These are phyloP conservation scores for Chaetodon auriga DNA, from an alignment of 2,113 vertebrate genomes.

Conservation along the genomic window DNA sequence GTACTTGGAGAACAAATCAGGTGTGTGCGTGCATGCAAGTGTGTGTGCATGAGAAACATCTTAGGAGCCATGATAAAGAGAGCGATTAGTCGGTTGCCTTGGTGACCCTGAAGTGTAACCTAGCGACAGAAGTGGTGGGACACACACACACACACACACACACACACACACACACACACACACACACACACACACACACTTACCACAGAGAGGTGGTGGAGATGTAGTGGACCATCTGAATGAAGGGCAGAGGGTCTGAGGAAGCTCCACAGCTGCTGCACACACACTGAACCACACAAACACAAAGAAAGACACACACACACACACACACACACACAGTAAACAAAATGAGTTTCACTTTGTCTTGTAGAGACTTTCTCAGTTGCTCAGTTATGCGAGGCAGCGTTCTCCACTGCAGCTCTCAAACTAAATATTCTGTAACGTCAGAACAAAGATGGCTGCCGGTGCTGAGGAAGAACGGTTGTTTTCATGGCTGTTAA, in stretches of 20 bases:
- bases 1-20: neutral
- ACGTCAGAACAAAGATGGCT: too few species aligned
- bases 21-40: neutral
- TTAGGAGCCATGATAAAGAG: constrained; percentile 1
- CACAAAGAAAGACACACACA: neutral
- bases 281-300: constrained; percentile 87
- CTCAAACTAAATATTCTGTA: too few species aligned
- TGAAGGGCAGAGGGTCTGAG: constrained; percentile 95
- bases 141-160: constrained; percentile 9
- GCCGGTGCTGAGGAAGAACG: too few species aligned
- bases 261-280: constrained; percentile 97
- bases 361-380: too few species aligned
- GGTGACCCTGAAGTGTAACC: constrained; percentile 48
- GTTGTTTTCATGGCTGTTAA: too few species aligned
- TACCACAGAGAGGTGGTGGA: constrained; percentile 98
- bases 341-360: too few species aligned
- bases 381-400: too few species aligned
- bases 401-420: too few species aligned
- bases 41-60: neutral
- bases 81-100: constrained; percentile 32
- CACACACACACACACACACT: constrained; percentile 67
- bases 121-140: constrained; percentile 23
- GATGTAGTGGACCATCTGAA: constrained; percentile 99
- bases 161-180: neutral
- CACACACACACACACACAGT: neutral